Conservation (phyloP, 2,113 vertebrate genomes). For the Meleagris gallopavo region DNA sequence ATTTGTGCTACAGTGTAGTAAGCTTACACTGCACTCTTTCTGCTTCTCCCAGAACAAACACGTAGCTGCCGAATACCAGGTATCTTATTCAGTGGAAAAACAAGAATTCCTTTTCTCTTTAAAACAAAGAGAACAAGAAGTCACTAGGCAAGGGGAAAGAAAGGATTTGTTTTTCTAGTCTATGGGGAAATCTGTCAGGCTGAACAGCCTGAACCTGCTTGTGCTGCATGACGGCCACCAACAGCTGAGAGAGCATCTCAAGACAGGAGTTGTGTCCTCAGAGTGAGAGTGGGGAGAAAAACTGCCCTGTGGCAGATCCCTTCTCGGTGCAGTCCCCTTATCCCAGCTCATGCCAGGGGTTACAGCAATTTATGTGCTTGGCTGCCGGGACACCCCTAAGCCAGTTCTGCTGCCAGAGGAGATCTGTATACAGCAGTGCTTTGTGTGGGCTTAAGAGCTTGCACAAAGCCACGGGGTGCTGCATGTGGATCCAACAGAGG, state of each 20-base stretch:
- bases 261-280: not conserved
- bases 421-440: not conserved
- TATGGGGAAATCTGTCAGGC: not conserved
- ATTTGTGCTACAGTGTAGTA: not conserved
- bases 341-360: rapidly evolving
- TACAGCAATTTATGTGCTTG: not conserved
- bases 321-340: not conserved
- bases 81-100: not conserved
- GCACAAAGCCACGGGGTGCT: not conserved
- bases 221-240: not conserved
- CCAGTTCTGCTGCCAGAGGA: not conserved
- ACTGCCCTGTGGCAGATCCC: not conserved
- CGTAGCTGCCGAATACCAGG: not conserved
- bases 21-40: not conserved
- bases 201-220: not conserved
- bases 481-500: not conserved
- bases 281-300: not conserved
- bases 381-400: rapidly evolving
- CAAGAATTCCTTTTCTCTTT: not conserved
- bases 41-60: not conserved
- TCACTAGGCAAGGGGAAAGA: not conserved
- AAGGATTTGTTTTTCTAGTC: not conserved
- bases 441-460: not conserved
- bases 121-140: not conserved
- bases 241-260: rapidly evolving